Conservation (phyloP, 2,113 vertebrate species). For the Lethenteron camtschaticum region DNA sequence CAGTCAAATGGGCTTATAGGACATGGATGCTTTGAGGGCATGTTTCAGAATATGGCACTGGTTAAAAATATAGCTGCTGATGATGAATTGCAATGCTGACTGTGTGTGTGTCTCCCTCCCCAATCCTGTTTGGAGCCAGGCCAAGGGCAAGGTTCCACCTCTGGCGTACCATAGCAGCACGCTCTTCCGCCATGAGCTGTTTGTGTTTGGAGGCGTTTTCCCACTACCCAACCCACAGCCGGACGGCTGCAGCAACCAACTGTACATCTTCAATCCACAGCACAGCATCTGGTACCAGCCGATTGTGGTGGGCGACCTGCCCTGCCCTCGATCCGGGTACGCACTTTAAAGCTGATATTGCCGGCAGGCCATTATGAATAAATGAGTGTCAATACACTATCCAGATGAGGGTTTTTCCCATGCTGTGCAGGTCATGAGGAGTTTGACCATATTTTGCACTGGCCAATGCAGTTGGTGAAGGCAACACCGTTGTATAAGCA, state of each 20-base stretch:
- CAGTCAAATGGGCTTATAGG: too few species aligned
- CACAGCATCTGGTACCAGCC: slow-evolving; percentile 68
- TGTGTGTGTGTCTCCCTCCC: background rate
- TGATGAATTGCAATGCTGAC: too few species aligned
- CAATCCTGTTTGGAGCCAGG: slow-evolving; percentile 19
- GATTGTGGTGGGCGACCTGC: slow-evolving; percentile 50
- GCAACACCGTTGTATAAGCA: background rate
- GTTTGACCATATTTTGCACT: background rate
- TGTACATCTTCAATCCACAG: slow-evolving; percentile 60
- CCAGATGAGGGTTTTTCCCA: background rate
- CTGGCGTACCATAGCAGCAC: slow-evolving; percentile 41
- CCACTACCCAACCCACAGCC: slow-evolving; percentile 16
- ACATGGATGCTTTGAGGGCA: too few species aligned
- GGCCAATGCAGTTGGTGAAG: background rate
- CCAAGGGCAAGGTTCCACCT: slow-evolving; percentile 38
- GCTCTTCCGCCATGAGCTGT: slow-evolving; percentile 50
- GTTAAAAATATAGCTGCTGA: too few species aligned
- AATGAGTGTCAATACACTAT: background rate
- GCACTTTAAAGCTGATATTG: slow-evolving; percentile 8
- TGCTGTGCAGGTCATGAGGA: too few species aligned
- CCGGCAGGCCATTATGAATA: background rate
- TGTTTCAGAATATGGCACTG: too few species aligned
- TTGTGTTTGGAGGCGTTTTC: slow-evolving; percentile 47
- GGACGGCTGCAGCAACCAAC: slow-evolving; percentile 34
- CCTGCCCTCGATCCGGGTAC: slow-evolving; percentile 50